Conservation (phyloP, 1,140 invertebrate genomes). For the Listronotus bonariensis region DNA sequence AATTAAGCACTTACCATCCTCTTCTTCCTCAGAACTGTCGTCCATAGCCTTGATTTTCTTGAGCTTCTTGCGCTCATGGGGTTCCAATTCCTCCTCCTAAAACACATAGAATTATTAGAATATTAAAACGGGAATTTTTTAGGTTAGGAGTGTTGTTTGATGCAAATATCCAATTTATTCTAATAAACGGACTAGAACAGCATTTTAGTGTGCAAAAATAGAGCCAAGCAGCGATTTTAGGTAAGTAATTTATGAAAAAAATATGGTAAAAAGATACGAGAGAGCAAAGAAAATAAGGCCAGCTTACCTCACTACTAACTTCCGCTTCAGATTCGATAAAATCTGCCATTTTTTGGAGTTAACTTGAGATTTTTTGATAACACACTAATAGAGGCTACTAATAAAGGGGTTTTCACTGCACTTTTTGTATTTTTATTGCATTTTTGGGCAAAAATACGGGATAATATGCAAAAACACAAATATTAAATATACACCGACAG, state of each 20-base stretch:
- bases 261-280: too few species aligned
- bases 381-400: too few species aligned
- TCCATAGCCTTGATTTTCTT: slow-evolving; percentile 67
- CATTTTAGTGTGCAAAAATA: neutral
- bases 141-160: neutral
- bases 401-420: too few species aligned
- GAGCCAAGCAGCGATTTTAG: neutral
- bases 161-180: too few species aligned
- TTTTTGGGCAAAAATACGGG: too few species aligned
- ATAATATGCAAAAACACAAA: too few species aligned
- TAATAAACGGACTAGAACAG: too few species aligned
- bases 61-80: slow-evolving; percentile 65
- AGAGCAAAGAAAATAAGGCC: neutral
- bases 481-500: too few species aligned
- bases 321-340: slow-evolving; percentile 83
- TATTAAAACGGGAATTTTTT: neutral
- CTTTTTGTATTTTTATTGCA: too few species aligned
- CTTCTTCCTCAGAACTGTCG: slow-evolving; percentile 68
- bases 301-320: slow-evolving; percentile 78
- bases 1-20: slow-evolving; percentile 52
- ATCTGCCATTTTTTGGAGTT: slow-evolving; percentile 66
- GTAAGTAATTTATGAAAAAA: neutral
- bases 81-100: slow-evolving; percentile 68
- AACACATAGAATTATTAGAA: too few species aligned
- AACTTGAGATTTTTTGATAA: too few species aligned